Percentiles rank a stretch among this genome's conserved stretches.
These are phyloP conservation scores for Aquatica leii DNA, from an alignment of 2,888 invertebrate species.

Conservation along the genomic window DNA sequence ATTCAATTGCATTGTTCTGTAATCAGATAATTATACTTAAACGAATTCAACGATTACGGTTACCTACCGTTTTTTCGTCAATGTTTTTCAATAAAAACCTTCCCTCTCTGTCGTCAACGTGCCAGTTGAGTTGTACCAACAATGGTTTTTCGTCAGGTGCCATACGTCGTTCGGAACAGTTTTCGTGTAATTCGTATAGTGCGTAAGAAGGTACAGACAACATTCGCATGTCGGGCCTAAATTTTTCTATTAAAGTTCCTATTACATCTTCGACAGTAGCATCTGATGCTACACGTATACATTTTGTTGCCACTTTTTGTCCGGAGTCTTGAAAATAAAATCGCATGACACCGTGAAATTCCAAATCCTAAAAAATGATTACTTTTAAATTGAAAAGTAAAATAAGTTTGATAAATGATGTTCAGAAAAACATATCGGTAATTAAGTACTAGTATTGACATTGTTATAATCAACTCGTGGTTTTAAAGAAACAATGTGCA, in stretches of 20 bases:
- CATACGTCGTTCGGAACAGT: constrained; percentile 83
- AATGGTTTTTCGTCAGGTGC: constrained; percentile 93
- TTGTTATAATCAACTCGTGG: too few species aligned
- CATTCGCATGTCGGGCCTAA: constrained; percentile 99
- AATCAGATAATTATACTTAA: constrained; percentile 37
- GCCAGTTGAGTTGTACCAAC: constrained; percentile 98
- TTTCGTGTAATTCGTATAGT: constrained; percentile 74
- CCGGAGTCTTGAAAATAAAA: constrained; percentile 99
- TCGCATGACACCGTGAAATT: constrained; percentile 99
- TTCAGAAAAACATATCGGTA: too few species aligned
- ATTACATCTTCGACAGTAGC: constrained; percentile 97
- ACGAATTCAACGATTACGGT: neutral
- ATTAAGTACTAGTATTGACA: too few species aligned
- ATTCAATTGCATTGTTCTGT: constrained; percentile 71
- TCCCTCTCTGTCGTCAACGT: constrained; percentile 97
- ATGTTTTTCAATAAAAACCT: constrained; percentile 92
- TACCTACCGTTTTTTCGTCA: constrained; percentile 79
- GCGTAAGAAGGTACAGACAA: constrained; percentile 78
- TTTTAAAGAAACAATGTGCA: too few species aligned
- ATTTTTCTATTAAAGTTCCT: constrained; percentile 96
- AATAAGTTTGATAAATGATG: too few species aligned
- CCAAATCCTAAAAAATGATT: constrained; percentile 85
- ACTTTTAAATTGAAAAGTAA: too few species aligned
- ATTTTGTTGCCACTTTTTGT: constrained; percentile 98
- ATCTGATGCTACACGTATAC: constrained; percentile 96